Percentiles rank a stretch among this genome's conserved stretches.
Conservation (phyloP, 2,113 vertebrate species). For the Solenodon paradoxus region DNA sequence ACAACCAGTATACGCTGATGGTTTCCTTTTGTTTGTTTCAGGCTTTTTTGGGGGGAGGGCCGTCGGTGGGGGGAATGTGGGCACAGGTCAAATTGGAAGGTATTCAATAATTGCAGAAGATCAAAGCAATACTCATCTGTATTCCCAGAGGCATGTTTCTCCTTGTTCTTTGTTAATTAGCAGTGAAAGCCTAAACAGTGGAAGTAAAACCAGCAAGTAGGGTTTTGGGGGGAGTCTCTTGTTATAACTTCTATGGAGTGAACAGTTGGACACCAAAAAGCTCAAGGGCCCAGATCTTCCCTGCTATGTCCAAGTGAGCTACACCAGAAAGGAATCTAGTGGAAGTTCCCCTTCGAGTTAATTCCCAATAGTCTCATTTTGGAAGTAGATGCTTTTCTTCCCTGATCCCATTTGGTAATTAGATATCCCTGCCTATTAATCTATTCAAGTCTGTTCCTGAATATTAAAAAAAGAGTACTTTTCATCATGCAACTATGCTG, state of each 20-base stretch:
- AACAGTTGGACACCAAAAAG: not conserved
- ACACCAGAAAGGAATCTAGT: not conserved
- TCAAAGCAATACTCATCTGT: not conserved
- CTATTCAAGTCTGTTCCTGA: not conserved
- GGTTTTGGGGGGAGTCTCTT: not conserved
- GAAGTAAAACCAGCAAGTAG: not conserved
- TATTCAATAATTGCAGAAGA: slow-evolving; percentile 10
- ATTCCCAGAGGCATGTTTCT: not conserved
- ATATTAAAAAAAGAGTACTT: slow-evolving; percentile 48
- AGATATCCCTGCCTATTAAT: not conserved
- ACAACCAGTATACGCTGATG: not conserved
- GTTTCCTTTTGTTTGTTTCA: not conserved
- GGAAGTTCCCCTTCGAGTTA: not conserved
- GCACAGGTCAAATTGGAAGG: slow-evolving; percentile 1
- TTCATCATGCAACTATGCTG: not conserved
- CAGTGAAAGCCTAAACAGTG: not conserved
- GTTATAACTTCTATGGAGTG: not conserved
- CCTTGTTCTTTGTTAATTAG: not conserved
- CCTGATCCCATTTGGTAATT: slow-evolving; percentile 4
- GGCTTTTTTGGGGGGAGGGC: not conserved
- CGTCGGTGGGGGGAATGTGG: not conserved
- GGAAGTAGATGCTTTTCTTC: slow-evolving; percentile 12
- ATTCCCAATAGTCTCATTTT: slow-evolving; percentile 16
- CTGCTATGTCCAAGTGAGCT: not conserved
- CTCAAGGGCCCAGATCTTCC: not conserved